Base-by-base conservation (phyloP, 2,797 vertebrate genomes). In the Yasuhikotakia modesta region DNA sequence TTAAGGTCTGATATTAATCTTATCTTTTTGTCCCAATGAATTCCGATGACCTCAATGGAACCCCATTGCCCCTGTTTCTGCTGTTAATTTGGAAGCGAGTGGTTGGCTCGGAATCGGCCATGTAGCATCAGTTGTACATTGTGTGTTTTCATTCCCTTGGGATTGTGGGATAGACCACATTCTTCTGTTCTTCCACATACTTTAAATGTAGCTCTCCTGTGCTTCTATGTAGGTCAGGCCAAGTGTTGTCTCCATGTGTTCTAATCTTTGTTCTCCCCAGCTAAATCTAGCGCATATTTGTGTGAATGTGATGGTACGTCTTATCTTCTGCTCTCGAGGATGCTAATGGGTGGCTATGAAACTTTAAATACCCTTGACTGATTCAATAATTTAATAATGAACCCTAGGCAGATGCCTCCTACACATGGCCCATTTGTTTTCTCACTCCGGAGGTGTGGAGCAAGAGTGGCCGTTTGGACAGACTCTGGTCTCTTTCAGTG, bases 351-450 rank as follows among this genome's bases (percentile, higher is more conserved):
- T 72, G 60, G 6, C 83, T 84, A 90, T 91, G 87, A 91, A 93
- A 90, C 81, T 90, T 92, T 90, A 87, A 91, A 89, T 78, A 83
- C 78, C 76, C 75, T 80, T 11, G 85, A 90, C 87, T 83, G 88
- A 84, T 85, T 89, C 84, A 87, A 87, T 92, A 88, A 92, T 91
- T 90, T 86, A 92, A 90, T 91, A 88, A 91, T 89, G 85, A 89
- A 83, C 84, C 87, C 83, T 85, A 66, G 79, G 83, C 85, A 86
- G 87, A 90, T 65, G 69, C 68, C 65, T 83, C 78, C 70, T 74
- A 80, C 72, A 72, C 77, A 24, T 30, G 24, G 65, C 70, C 78
- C 78, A 73, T 83, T 82, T 79, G 79, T 68, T 82, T 76, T 64
- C 30, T 14, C 19, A 60, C 65, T 81, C 22, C 46, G 46, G 76